Conservation (phyloP, 1,140 invertebrate species). For the Zaprionus kolodkinae region DNA sequence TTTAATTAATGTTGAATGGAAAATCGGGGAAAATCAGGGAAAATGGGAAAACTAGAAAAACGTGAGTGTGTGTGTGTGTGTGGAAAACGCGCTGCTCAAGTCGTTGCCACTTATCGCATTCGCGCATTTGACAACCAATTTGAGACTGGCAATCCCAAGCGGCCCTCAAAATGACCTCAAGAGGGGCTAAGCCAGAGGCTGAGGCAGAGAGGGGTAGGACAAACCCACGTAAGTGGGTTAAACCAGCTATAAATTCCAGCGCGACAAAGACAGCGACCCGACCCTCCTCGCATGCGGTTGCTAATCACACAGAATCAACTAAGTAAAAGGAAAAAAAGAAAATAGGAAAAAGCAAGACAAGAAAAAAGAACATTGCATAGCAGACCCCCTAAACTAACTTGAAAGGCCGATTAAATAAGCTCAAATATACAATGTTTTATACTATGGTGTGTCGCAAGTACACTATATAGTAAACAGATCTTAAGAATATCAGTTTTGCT, state of each 20-base stretch:
- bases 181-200: slow-evolving; percentile 2
- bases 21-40: neutral
- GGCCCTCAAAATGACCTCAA: slow-evolving; percentile 62
- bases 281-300: slow-evolving; percentile 5
- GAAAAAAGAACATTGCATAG: neutral
- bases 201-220: neutral
- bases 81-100: slow-evolving; percentile 29
- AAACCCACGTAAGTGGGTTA: slow-evolving; percentile 51
- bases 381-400: neutral
- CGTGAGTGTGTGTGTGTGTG: neutral
- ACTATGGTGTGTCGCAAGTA: too few species aligned
- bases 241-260: slow-evolving; percentile 79
- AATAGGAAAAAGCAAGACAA: slow-evolving; percentile 19
- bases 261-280: slow-evolving; percentile 54
- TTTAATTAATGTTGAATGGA: slow-evolving; percentile 68
- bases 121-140: slow-evolving; percentile 75
- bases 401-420: neutral
- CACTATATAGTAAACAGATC: too few species aligned
- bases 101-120: slow-evolving; percentile 59
- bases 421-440: too few species aligned
- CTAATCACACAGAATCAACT: slow-evolving; percentile 11
- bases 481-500: too few species aligned
- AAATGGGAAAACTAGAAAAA: neutral
- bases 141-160: slow-evolving; percentile 59
- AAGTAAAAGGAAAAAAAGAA: slow-evolving; percentile 24